Percentiles rank a stretch among this genome's conserved stretches.
Conservation (phyloP, 2,888 invertebrate species). For the Antheraea yamamai region DNA sequence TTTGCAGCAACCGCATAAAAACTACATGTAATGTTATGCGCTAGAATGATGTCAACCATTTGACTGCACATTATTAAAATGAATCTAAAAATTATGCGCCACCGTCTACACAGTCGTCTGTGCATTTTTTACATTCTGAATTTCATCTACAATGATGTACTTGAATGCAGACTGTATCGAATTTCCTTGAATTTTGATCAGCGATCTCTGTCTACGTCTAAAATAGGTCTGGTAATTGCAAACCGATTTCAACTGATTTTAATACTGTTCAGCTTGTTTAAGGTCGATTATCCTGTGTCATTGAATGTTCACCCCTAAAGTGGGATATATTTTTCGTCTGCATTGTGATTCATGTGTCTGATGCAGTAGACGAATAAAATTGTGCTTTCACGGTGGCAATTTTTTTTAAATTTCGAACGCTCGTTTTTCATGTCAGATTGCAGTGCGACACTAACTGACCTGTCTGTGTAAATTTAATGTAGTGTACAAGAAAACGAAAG, state of each 20-base stretch:
- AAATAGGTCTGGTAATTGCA: conserved; percentile 42
- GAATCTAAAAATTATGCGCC: conserved; percentile 77
- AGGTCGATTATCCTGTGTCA: conserved; percentile 42
- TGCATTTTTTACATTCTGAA: conserved; percentile 78
- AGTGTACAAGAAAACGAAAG: conserved; percentile 28
- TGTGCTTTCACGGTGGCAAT: conserved; percentile 51
- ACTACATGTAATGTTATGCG: conserved; percentile 28
- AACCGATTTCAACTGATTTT: conserved; percentile 38
- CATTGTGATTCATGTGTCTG: conserved; percentile 77
- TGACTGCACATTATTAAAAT: conserved; percentile 79
- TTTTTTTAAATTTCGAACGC: conserved; percentile 43
- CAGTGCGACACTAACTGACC: conserved; percentile 31
- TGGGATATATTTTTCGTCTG: conserved; percentile 67
- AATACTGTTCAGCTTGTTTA: conserved; percentile 25
- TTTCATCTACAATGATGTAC: conserved; percentile 70
- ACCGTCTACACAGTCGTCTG: conserved; percentile 63
- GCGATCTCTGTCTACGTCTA: conserved; percentile 59
- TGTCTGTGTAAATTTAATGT: conserved; percentile 29
- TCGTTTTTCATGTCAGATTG: conserved; percentile 51
- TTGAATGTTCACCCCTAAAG: conserved; percentile 58
- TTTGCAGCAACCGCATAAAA: conserved; percentile 20
- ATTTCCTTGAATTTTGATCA: conserved; percentile 82
- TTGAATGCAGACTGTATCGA: conserved; percentile 75
- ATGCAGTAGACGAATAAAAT: conserved; percentile 77
- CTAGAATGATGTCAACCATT: conserved; percentile 67